Base-by-base conservation (phyloP, 2,797 vertebrate species). In the Peromyscus nudipes region DNA sequence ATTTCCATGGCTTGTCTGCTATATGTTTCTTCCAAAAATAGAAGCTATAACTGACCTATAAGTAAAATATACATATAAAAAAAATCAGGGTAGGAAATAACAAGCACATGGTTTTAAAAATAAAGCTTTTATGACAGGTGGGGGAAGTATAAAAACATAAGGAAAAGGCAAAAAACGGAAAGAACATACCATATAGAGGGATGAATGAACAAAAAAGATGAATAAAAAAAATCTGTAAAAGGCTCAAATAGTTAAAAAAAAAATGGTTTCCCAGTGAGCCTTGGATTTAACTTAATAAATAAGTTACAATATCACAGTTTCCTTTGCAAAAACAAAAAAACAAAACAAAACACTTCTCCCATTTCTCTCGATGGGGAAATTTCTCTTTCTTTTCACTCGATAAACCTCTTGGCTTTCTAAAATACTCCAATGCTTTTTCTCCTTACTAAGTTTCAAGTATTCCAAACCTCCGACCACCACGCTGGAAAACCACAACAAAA, bases 1-100 rank as follows among this genome's bases (percentile, higher is more conserved):
- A 99, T 89, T 98, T 99, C 99, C 99, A 99, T 0, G 97, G 95
- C 21, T 94, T 77, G n/a, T 43, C 27, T 0, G 0, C 2, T 23
- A 1, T 21, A 8, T 12, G 86, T 77, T 97, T 98, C 43, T 92
- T 71, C 97, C 98, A 98, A 0, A 40, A 81, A 94, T 98, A 99
- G 98, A 98, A 99, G 96, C 98, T 99, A 91, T 98, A 99, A 85
- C 98, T 98, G 71, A 99, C 97, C 99, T 99, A 95, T 55, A 98
- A 98, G 86, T 7, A 97, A 97, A 97, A 3, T 0, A 46, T 65
- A 25, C 1, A 95, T 80, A 89, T 73, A 11, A 52, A 93, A 95
- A 67, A 95, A 65, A 49, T n/a, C 84, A 92, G 64, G 27, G 76
- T 80, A 81, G 57, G 62, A 64, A 46, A 82, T 19, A 94, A 34